These are phyloP conservation scores for Brenthis hecate DNA, from an alignment of 2,888 invertebrate genomes.

Conservation along the genomic window DNA sequence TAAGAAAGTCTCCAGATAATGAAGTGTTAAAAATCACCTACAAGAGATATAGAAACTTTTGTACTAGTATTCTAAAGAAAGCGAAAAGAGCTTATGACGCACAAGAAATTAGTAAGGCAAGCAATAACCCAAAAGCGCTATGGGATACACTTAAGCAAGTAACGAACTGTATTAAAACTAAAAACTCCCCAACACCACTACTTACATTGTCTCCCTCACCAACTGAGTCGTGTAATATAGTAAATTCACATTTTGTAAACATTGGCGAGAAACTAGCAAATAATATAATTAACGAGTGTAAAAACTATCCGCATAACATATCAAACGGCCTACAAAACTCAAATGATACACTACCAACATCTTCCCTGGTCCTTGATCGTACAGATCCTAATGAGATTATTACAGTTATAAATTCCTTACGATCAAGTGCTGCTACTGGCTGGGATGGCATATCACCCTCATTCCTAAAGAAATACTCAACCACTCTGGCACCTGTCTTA, in stretches of 20 bases:
- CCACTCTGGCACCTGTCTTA: too few species aligned
- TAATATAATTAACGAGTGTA: not conserved
- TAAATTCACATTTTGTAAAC: slow-evolving; percentile 7
- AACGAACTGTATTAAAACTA: too few species aligned
- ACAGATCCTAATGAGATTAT: too few species aligned
- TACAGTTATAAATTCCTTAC: too few species aligned
- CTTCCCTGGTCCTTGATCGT: too few species aligned
- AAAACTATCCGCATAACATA: not conserved
- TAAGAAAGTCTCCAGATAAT: slow-evolving; percentile 1
- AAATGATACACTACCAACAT: not conserved
- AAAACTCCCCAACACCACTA: not conserved
- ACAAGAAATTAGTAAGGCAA: not conserved
- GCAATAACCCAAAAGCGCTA: not conserved
- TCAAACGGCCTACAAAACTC: not conserved
- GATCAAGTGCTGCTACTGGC: too few species aligned
- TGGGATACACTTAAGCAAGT: too few species aligned
- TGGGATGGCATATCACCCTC: too few species aligned
- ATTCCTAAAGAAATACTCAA: too few species aligned
- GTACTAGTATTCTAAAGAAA: slow-evolving; percentile 37
- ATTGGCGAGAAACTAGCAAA: slow-evolving; percentile 4
- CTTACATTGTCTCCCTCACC: not conserved
- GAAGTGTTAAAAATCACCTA: slow-evolving; percentile 19
- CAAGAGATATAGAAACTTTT: slow-evolving; percentile 32
- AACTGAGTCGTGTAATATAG: not conserved
- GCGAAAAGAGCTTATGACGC: slow-evolving; percentile 29